Conservation (phyloP, 1,140 invertebrate species). For the Drosophila oshimai region DNA sequence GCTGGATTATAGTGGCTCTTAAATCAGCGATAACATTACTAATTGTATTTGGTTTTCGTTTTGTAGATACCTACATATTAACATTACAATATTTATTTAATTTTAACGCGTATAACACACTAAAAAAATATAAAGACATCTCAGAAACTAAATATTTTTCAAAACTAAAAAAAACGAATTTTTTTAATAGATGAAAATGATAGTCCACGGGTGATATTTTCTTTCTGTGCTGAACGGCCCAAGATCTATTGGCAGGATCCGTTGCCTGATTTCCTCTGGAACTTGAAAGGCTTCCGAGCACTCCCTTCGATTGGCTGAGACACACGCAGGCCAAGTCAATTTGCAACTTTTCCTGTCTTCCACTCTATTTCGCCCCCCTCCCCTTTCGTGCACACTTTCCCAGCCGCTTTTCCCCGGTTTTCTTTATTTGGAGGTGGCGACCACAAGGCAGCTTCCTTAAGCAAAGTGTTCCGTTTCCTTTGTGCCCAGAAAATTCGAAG, state of each 20-base stretch:
- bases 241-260: conserved; percentile 19
- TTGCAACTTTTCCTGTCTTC: conserved; percentile 54
- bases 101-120: too few species aligned
- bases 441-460: conserved; percentile 26
- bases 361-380: not conserved
- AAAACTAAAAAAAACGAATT: too few species aligned
- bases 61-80: too few species aligned
- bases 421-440: conserved; percentile 2
- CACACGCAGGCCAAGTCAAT: conserved; percentile 44
- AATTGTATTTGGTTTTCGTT: too few species aligned
- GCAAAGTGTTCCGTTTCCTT: conserved; percentile 73
- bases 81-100: too few species aligned
- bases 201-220: not conserved
- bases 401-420: not conserved
- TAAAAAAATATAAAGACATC: too few species aligned
- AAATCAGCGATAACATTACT: too few species aligned
- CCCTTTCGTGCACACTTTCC: not conserved
- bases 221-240: not conserved
- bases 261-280: conserved; percentile 35
- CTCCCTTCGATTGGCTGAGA: not conserved
- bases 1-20: too few species aligned
- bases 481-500: conserved; percentile 29
- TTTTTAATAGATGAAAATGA: not conserved
- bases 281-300: conserved; percentile 44
- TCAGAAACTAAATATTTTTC: too few species aligned